phyloP scores from a whole-genome alignment of 2,113 vertebrate genomes.

The Tor tambroides region DNA sequence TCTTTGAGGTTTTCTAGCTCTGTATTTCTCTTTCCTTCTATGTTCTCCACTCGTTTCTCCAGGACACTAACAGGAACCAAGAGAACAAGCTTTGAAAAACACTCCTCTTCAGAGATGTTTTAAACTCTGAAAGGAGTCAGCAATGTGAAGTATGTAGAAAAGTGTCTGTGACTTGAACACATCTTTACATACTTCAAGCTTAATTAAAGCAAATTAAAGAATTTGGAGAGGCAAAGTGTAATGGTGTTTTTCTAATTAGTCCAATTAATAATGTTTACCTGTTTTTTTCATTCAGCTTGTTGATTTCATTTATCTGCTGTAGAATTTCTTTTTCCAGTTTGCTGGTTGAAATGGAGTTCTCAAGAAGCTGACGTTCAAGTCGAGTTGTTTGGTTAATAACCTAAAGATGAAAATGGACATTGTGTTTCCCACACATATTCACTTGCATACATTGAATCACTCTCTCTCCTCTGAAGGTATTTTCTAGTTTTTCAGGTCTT shows the following conservation, averaged over 20 bases:
- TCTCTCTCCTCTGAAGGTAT: not conserved
- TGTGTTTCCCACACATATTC: conserved; percentile 22
- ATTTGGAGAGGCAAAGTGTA: not conserved
- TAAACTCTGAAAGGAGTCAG: not conserved
- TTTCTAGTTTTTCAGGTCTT: not conserved
- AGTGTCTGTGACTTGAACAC: not conserved
- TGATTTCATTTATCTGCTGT: conserved; percentile 92
- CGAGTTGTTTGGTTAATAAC: conserved; percentile 93
- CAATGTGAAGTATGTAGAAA: not conserved
- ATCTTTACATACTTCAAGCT: not conserved
- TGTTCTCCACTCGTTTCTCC: conserved; percentile 89
- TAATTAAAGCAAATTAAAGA: not conserved
- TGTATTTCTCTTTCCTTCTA: conserved; percentile 86
- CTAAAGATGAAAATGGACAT: conserved; percentile 69
- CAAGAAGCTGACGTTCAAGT: conserved; percentile 91
- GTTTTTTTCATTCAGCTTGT: conserved; percentile 93
- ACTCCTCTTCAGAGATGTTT: not conserved
- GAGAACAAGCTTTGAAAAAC: not conserved
- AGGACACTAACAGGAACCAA: conserved; percentile 77
- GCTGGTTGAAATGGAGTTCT: conserved; percentile 92
- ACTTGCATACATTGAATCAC: not conserved
- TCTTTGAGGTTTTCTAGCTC: conserved; percentile 85
- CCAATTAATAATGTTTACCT: conserved; percentile 76
- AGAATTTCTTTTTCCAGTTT: conserved; percentile 94
- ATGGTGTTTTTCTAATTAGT: not conserved